phyloP scores from a whole-genome alignment of 2,113 vertebrate genomes.

The Notothenia coriiceps region DNA sequence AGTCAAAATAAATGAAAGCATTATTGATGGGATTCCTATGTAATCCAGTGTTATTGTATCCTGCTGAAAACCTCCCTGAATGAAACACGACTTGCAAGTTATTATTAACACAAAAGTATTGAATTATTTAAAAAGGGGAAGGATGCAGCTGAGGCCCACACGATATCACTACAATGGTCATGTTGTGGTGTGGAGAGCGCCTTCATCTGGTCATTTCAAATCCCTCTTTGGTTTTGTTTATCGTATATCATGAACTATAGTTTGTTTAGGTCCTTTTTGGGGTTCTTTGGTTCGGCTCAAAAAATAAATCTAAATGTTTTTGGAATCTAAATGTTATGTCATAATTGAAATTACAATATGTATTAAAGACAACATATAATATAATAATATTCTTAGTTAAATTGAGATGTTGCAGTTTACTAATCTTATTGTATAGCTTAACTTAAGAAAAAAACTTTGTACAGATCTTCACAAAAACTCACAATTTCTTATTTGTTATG shows the following conservation, averaged over 20 bases:
- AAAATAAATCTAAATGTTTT: no score
- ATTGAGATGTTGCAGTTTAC: no score
- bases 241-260: not conserved
- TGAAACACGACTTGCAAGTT: not conserved
- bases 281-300: not conserved
- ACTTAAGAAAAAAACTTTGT: no score
- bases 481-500: no score
- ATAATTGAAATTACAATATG: no score
- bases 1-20: slow-evolving; percentile 1
- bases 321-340: no score
- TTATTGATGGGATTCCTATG: slow-evolving; percentile 20
- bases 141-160: slow-evolving; percentile 6
- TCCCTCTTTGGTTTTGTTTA: not conserved
- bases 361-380: no score
- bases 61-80: not conserved
- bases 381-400: no score
- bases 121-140: slow-evolving; percentile 37
- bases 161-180: not conserved
- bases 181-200: not conserved
- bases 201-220: not conserved
- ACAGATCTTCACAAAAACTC: no score
- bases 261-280: not conserved
- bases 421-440: no score
- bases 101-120: slow-evolving; percentile 28
- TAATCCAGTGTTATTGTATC: slow-evolving; percentile 12